Base-by-base conservation (phyloP, 2,888 invertebrate genomes). In the Drosophila prostipennis region DNA sequence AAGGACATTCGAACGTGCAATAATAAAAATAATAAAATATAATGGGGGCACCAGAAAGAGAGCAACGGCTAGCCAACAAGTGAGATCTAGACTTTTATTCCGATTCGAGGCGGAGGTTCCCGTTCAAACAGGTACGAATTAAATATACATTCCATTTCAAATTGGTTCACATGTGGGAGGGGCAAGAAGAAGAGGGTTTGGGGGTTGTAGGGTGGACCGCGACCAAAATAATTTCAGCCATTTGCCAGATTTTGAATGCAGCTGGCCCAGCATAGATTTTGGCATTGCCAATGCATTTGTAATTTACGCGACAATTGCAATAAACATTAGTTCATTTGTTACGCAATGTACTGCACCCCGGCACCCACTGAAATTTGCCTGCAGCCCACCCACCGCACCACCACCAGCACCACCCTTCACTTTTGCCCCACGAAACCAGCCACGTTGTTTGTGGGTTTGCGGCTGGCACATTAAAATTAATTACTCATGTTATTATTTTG, bases 401-500 rank as follows among this genome's bases (percentile, higher is more conserved):
- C 42, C 11, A 29, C 6, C 11, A 3, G 32, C 19, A 45, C 6
- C 37, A 13, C 42, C 11, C 34, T 6, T n/a, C n/a, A n/a, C 11
- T 11, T 34, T 34, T 4, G 2, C n/a, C 4, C 32, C 80, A n/a
- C n/a, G n/a, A n/a, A n/a, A n/a, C n/a, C 61, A 16, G 40, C 59
- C 59, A 36, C 60, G 46, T 55, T 67, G 67, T 67, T 55, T 67
- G 67, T 37, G 67, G 68, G 59, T 55, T 51, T 71, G 71, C 63
- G 71, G 71, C 54, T 71, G 90, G 90, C 90, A 88, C 87, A 90
- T 90, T 90, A 89, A 90, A n/a, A 90, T 90, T 90, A 90, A 90
- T 90, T 90, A 90, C 90, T 90, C 89, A 82, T 90, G 90, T 90
- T 90, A 90, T 90, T 90, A 90, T 90, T 90, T 89, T 83, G 88